Percentiles rank a stretch among this genome's conserved stretches.
Conservation (phyloP, 2,888 invertebrate genomes). For the Lycia hirtaria region DNA sequence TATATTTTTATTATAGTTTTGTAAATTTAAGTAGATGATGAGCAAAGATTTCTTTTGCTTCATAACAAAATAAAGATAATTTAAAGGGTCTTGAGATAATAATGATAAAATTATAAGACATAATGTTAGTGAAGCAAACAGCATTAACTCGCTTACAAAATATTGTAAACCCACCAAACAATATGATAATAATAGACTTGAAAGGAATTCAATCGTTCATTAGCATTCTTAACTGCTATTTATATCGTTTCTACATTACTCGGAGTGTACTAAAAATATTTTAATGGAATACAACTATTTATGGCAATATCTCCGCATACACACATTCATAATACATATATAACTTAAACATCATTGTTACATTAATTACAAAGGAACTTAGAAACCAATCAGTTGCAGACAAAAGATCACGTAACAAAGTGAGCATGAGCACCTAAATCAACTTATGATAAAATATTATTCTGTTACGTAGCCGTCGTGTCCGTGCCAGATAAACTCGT, state of each 20-base stretch:
- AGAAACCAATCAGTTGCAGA: conserved; percentile 8
- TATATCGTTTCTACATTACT: too few species aligned
- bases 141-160: neutral
- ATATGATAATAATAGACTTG: neutral
- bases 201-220: neutral
- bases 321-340: conserved; percentile 1
- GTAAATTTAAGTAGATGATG: too few species aligned
- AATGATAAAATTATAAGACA: conserved; percentile 1
- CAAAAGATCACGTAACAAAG: conserved; percentile 23
- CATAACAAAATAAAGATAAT: conserved; percentile 1
- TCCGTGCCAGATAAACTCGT: conserved; percentile 31
- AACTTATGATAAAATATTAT: conserved; percentile 31
- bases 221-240: conserved; percentile 1
- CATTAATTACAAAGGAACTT: neutral
- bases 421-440: conserved; percentile 25
- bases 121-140: conserved; percentile 1
- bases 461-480: conserved; percentile 25
- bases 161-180: neutral
- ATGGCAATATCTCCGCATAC: neutral
- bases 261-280: neutral
- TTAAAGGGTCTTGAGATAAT: conserved; percentile 4
- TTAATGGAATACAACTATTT: neutral
- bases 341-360: neutral
- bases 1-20: neutral
- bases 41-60: neutral